Percentiles rank a stretch among this genome's conserved stretches.
These are phyloP conservation scores for Grammomys dolichurus DNA, from an alignment of 2,113 vertebrate genomes.

Conservation along the genomic window DNA sequence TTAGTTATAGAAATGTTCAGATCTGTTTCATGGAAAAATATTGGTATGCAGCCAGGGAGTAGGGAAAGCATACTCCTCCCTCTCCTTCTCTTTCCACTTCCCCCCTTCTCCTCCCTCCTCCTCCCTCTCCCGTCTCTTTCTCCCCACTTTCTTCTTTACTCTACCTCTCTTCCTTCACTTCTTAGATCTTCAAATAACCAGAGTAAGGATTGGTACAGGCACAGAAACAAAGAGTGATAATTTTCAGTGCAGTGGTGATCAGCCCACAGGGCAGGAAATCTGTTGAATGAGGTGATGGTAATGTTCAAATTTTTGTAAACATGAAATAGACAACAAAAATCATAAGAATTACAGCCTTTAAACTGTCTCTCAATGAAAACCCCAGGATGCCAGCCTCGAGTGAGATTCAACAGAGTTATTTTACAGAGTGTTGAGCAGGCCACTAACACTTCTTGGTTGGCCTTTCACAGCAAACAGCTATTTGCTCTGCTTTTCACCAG, in stretches of 20 bases:
- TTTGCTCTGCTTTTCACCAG: conserved; percentile 42
- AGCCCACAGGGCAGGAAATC: not conserved
- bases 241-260: conserved; percentile 44
- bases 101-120: conserved; percentile 53
- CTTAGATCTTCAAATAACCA: not conserved
- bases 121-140: conserved; percentile 62
- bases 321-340: conserved; percentile 34
- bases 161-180: not conserved
- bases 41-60: not conserved
- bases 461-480: conserved; percentile 32
- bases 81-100: conserved; percentile 8
- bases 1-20: conserved; percentile 20
- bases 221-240: not conserved
- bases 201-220: not conserved
- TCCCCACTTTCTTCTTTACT: conserved; percentile 13
- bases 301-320: not conserved
- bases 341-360: not conserved
- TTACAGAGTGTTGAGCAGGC: not conserved
- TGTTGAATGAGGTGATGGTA: not conserved
- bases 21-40: conserved; percentile 50
- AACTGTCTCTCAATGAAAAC: not conserved
- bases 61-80: not conserved
- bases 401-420: not conserved
- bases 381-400: not conserved
- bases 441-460: not conserved